Percentiles rank a stretch among this genome's conserved stretches.
Evolutionary conservation across 2,113 vertebrate genomes (phyloP).

Genomic region (Gasterosteus aculeatus): DNA sequence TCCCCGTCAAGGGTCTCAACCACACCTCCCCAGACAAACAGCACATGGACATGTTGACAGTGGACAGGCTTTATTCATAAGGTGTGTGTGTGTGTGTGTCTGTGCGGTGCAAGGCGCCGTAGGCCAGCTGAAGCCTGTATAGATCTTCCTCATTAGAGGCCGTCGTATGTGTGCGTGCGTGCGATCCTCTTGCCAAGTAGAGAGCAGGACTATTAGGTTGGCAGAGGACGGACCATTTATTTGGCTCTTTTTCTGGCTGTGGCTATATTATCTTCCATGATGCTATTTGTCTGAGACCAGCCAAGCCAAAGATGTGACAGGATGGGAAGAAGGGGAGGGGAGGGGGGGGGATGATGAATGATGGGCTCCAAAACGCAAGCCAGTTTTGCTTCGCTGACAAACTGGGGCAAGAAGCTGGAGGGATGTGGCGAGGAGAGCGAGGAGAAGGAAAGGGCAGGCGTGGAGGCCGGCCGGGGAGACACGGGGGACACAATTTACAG

Average conservation of each 20-base stretch:
- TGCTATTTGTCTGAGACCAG: conserved; percentile 77
- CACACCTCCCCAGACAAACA: conserved; percentile 20
- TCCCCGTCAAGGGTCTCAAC: neutral
- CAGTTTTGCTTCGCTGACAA: conserved; percentile 82
- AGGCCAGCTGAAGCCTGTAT: conserved; percentile 22
- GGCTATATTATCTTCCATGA: conserved; percentile 72
- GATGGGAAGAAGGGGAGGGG: conserved; percentile 8
- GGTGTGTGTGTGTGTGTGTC: neutral
- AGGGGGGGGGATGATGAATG: conserved; percentile 65
- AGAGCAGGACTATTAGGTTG: conserved; percentile 65
- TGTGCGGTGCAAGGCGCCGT: conserved; percentile 5
- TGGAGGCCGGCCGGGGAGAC: conserved; percentile 23
- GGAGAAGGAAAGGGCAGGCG: conserved; percentile 23
- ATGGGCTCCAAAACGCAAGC: conserved; percentile 66
- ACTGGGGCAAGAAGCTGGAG: conserved; percentile 76
- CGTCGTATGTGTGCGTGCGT: conserved; percentile 20
- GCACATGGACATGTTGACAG: neutral
- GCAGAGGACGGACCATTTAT: conserved; percentile 64
- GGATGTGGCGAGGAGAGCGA: conserved; percentile 39
- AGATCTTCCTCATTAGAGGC: conserved; percentile 30
- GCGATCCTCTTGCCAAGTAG: conserved; percentile 49
- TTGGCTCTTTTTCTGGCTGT: conserved; percentile 62
- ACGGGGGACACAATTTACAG: conserved; percentile 64
- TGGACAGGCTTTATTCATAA: conserved; percentile 29
- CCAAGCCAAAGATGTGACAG: conserved; percentile 55